Evolutionary conservation across 2,888 invertebrate species (phyloP).

Genomic region (Pandemis cinnamomeana): DNA sequence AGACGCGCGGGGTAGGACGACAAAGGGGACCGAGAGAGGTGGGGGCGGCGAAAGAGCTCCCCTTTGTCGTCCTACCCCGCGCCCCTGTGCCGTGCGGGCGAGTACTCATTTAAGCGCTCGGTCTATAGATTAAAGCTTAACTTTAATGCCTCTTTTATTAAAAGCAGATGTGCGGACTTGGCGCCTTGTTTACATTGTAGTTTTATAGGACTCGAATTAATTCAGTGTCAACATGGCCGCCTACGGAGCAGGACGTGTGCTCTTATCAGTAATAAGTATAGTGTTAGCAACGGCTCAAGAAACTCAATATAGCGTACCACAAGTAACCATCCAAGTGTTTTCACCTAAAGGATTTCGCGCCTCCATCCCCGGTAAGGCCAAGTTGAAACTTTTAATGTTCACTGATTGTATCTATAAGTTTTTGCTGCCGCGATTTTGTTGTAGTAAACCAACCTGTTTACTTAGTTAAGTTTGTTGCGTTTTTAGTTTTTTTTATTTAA

Average conservation of each 20-base stretch:
- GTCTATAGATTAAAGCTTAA: too few relatives aligned
- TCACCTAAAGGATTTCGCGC: constrained; percentile 84
- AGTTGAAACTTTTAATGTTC: neutral
- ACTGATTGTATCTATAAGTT: neutral
- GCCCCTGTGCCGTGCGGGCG: too few relatives aligned
- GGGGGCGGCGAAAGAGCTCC: too few relatives aligned
- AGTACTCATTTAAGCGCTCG: too few relatives aligned
- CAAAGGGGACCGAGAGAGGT: too few relatives aligned
- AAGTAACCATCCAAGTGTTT: constrained; percentile 81
- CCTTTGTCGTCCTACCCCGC: too few relatives aligned
- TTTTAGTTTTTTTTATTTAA: too few relatives aligned
- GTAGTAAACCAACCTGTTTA: neutral
- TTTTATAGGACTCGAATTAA: neutral
- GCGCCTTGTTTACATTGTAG: neutral
- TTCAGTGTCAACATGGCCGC: constrained; percentile 59
- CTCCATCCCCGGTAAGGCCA: constrained; percentile 83
- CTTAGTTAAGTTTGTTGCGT: too few relatives aligned
- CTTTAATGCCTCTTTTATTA: too few relatives aligned
- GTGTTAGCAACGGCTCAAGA: neutral
- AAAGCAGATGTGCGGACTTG: neutral
- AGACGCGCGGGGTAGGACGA: too few relatives aligned
- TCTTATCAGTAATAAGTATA: constrained; percentile 16
- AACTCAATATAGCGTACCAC: constrained; percentile 64
- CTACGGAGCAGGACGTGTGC: constrained; percentile 45
- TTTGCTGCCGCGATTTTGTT: neutral